These are phyloP conservation scores for Ophioninae sp. DNA, from an alignment of 2,888 invertebrate species.

Conservation along the genomic window DNA sequence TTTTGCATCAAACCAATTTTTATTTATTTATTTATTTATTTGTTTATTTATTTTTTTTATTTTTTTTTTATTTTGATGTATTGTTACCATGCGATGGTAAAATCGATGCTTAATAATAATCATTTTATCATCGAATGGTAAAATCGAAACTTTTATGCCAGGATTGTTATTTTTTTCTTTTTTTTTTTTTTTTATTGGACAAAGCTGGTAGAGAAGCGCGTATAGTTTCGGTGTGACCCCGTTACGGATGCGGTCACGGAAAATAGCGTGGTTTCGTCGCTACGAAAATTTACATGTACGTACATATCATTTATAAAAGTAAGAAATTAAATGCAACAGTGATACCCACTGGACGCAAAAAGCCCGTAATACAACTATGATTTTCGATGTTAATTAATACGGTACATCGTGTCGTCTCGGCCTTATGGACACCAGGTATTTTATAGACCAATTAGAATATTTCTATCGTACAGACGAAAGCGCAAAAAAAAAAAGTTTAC, in stretches of 20 bases:
- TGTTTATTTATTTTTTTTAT: too few species aligned
- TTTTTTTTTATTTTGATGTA: too few species aligned
- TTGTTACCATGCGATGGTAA: too few species aligned
- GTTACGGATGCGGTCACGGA: constrained; percentile 61
- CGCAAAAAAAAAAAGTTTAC: constrained; percentile 27
- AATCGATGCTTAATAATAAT: too few species aligned
- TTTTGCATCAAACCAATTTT: neutral
- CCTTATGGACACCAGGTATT: constrained; percentile 73
- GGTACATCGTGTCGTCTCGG: constrained; percentile 70
- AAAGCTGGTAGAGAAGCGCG: constrained; percentile 38
- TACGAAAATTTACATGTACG: neutral
- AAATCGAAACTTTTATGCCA: too few species aligned
- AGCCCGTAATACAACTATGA: constrained; percentile 64
- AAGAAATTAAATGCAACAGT: constrained; percentile 25
- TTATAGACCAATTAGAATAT: constrained; percentile 73
- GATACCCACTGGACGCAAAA: constrained; percentile 26
- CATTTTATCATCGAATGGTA: too few species aligned
- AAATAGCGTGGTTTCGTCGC: constrained; percentile 53
- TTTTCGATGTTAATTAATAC: constrained; percentile 75
- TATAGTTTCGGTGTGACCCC: constrained; percentile 61
- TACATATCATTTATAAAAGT: constrained; percentile 1
- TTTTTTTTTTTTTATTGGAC: constrained; percentile 33
- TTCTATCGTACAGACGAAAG: constrained; percentile 66
- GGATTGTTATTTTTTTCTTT: constrained; percentile 1
- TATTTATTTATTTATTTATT: too few species aligned